phyloP scores from a whole-genome alignment of 2,888 invertebrate species.

The Adelognathus sp. region DNA sequence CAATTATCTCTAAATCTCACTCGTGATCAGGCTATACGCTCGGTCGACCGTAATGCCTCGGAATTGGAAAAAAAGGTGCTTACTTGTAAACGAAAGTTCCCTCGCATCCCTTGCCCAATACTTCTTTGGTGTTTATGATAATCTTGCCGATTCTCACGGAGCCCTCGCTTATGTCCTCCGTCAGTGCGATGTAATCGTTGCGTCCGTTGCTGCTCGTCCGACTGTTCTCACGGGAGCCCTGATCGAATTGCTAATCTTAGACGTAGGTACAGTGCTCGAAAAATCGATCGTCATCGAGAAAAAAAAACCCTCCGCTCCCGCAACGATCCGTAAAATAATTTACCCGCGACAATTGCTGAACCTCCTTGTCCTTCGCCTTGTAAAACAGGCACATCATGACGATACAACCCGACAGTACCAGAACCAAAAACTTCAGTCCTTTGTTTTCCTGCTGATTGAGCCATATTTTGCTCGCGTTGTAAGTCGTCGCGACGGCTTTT shows the following conservation, averaged over 20 bases:
- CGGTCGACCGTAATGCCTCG: too few species aligned
- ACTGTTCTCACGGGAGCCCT: conserved; percentile 78
- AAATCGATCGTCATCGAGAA: not conserved
- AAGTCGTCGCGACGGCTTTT: conserved; percentile 62
- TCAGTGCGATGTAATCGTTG: conserved; percentile 81
- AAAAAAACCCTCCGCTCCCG: not conserved
- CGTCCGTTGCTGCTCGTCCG: conserved; percentile 71
- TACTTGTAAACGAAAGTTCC: conserved; percentile 98
- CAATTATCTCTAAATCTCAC: too few species aligned
- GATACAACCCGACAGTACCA: conserved; percentile 86
- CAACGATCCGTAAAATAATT: not conserved
- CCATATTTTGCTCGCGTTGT: conserved; percentile 83
- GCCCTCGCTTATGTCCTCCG: conserved; percentile 86
- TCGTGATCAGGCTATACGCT: too few species aligned
- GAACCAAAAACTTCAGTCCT: conserved; percentile 86
- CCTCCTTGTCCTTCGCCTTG: conserved; percentile 85
- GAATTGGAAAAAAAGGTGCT: conserved; percentile 62
- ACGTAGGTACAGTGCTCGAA: conserved; percentile 59
- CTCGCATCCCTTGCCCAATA: conserved; percentile 98
- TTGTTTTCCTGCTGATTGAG: conserved; percentile 90
- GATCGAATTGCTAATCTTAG: conserved; percentile 68
- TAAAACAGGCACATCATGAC: conserved; percentile 90
- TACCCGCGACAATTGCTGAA: conserved; percentile 79
- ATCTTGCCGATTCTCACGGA: conserved; percentile 93
- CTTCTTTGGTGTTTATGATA: conserved; percentile 90